Conservation (phyloP, 2,797 vertebrate species). For the Eupleurogrammus muticus region DNA sequence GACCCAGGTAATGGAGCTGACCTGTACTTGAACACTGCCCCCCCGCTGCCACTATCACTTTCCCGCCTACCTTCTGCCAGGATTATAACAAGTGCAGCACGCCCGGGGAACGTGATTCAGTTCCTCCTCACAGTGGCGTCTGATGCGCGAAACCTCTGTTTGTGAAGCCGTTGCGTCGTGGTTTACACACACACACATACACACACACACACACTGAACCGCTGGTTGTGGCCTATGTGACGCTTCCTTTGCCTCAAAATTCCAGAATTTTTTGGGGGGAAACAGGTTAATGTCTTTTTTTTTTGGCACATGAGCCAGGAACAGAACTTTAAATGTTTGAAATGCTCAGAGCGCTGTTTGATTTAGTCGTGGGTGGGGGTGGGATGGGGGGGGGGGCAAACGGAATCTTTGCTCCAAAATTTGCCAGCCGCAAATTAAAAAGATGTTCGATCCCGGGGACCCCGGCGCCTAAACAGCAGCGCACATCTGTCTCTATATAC, state of each 20-base stretch:
- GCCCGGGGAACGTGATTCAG: conserved; percentile 55
- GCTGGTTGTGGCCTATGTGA: conserved; percentile 48
- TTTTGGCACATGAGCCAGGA: not conserved
- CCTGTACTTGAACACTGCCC: conserved; percentile 74
- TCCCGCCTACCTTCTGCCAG: conserved; percentile 53
- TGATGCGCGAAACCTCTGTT: conserved; percentile 36
- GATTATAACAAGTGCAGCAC: conserved; percentile 59
- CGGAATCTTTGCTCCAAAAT: conserved; percentile 21
- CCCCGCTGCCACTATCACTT: conserved; percentile 61
- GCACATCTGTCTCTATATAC: conserved; percentile 20
- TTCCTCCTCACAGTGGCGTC: conserved; percentile 41
- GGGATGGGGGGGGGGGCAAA: not conserved
- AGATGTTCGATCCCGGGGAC: not conserved
- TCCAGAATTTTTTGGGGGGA: too few species aligned
- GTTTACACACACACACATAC: conserved; percentile 51
- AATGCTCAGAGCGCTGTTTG: conserved; percentile 27
- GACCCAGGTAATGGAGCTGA: conserved; percentile 79
- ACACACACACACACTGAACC: conserved; percentile 41
- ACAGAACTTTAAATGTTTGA: conserved; percentile 2
- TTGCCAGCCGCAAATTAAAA: conserved; percentile 11
- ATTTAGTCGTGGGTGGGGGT: conserved; percentile 18
- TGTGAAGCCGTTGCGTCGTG: conserved; percentile 44
- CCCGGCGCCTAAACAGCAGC: conserved; percentile 20
- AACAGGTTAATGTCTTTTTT: too few species aligned
- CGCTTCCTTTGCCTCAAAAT: conserved; percentile 14